Conservation (phyloP, 2,113 vertebrate genomes). For the Ophthalmolycus amberensis region DNA sequence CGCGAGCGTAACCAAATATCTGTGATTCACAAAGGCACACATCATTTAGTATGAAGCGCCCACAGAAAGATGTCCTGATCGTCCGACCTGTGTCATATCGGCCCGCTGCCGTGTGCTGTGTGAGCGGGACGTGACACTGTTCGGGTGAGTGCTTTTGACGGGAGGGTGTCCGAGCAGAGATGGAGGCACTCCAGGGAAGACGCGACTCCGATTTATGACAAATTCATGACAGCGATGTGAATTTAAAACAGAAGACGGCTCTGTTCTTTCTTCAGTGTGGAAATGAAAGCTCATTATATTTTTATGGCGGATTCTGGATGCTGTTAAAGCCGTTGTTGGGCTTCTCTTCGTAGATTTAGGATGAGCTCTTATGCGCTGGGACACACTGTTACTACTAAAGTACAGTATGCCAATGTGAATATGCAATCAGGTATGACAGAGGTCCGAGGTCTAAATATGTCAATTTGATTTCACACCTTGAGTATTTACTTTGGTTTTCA, state of each 20-base stretch:
- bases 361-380: not conserved
- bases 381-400: not conserved
- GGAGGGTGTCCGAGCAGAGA: not conserved
- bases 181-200: conserved; percentile 16
- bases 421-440: no score
- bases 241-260: not conserved
- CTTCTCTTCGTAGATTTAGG: not conserved
- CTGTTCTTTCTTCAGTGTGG: not conserved
- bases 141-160: conserved; percentile 6
- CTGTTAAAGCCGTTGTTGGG: not conserved
- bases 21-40: conserved; percentile 21
- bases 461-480: not conserved
- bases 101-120: not conserved
- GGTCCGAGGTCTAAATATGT: no score
- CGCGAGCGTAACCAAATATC: not conserved
- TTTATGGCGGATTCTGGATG: not conserved
- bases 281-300: not conserved
- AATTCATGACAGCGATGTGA: conserved; percentile 2
- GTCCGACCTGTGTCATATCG: conserved; percentile 10
- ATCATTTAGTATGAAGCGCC: not conserved
- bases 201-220: conserved; percentile 24
- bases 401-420: not conserved
- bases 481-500: not conserved
- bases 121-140: not conserved
- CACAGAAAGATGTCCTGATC: conserved; percentile 35